Evolutionary conservation across 2,888 invertebrate species (phyloP), one percentile per base, ranked within the genome.

Genomic region (Notodonta dromedarius): DNA sequence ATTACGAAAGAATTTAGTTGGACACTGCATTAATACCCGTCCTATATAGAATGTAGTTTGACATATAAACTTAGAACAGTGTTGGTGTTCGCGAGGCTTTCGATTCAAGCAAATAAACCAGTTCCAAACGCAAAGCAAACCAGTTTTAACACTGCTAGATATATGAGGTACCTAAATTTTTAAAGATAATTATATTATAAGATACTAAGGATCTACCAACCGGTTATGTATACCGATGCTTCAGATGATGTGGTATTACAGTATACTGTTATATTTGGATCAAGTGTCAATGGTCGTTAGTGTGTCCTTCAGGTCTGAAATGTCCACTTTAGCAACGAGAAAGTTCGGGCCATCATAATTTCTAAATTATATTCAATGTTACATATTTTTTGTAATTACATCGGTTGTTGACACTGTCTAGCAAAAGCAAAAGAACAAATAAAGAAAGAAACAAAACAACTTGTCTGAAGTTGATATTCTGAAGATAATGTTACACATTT

Each of bases 71-170:
- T 4, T 42, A 11, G 11, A 11, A 11, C 11, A 42, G 12, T 12
- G 12, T 42, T 11, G 11, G 32, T 5, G 9, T 4, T 4, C 4
- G 32, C 32, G 13, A 35, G 13, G 12, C 52, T 32, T 0, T 65
- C 24, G n/a, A 62, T 16, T 69, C 54, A 51, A 24, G 57, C 56
- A 50, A 50, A 58, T 63, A 59, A 62, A 66, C 51, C 46, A 24
- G 60, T 64, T 64, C 16, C 32, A 56, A 67, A 61, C 14, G 57
- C 58, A 61, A 60, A 55, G 51, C 12, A 61, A 70, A 63, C 62
- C 54, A 56, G 61, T 64, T 64, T 56, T 13, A 58, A 59, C 60
- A 44, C 46, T 52, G 59, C 61, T 65, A 50, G 12, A 52, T 13
- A 32, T 52, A 32, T 32, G 52, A 12, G 24, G 52, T 52, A 11